Evolutionary conservation across 2,113 vertebrate genomes (phyloP).

Genomic region (Crypturellus undulatus): DNA sequence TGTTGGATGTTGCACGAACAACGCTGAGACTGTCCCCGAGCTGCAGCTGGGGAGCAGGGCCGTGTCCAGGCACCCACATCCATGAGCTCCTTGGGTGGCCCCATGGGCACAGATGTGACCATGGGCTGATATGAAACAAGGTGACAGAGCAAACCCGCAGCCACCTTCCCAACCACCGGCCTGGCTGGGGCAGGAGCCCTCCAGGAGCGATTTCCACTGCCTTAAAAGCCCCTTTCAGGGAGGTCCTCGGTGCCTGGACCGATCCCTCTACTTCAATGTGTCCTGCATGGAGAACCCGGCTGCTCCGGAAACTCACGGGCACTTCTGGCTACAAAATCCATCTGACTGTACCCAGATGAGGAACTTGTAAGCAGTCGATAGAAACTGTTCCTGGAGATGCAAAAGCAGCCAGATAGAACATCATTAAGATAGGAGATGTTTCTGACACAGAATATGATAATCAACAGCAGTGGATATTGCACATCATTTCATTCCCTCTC

Average conservation of each 20-base stretch:
- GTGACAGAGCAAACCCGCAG: too few species aligned
- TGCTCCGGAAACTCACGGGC: not conserved
- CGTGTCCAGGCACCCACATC: too few species aligned
- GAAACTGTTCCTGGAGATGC: not conserved
- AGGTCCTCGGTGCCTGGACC: too few species aligned
- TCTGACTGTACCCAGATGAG: not conserved
- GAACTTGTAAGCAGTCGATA: not conserved
- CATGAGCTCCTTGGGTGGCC: too few species aligned
- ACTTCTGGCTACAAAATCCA: not conserved
- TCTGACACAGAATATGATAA: rapidly evolving
- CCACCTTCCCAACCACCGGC: too few species aligned
- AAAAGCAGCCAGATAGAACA: rapidly evolving
- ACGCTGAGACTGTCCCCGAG: not conserved
- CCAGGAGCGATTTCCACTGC: too few species aligned
- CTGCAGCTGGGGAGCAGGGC: too few species aligned
- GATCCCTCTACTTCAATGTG: too few species aligned
- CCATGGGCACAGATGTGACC: too few species aligned
- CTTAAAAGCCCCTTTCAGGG: too few species aligned
- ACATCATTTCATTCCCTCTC: not conserved
- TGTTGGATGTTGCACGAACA: not conserved
- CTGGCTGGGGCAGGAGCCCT: too few species aligned
- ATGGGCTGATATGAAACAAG: too few species aligned
- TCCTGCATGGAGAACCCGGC: not conserved
- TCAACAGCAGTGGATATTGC: rapidly evolving
- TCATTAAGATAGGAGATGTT: not conserved